Evolutionary conservation across 1,140 invertebrate species (phyloP), one percentile per base, ranked within the genome.

Genomic region (Calliphora vicina): DNA sequence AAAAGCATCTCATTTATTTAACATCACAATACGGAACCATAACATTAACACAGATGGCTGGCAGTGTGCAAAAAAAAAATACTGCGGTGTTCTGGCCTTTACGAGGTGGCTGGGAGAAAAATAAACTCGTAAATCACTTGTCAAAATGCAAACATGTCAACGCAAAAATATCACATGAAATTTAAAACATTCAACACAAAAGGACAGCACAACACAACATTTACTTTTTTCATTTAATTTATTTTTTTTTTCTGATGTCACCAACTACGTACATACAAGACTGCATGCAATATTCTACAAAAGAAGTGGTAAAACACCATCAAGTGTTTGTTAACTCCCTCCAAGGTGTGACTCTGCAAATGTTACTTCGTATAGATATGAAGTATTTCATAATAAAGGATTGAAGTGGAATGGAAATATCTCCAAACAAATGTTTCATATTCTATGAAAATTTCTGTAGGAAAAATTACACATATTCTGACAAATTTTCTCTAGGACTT

Each of bases 91-190:
- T 17, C 27, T 74, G 72, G 72, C 27, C 45, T 50, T 50, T 50
- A 50, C 3, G 4, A 15, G 45, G 12, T 12, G 12, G 45, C 13
- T 25, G 27, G 17, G 12, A 13, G n/a, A 12, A 43, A 23, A 76
- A 42, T 76, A 43, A 78, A 45, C 74, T 78, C 74, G 74, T 78
- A 78, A 78, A 78, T 78, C 74, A 78, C 74, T 78, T 78, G 74
- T 78, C 74, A 78, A 78, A 78, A 43, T 45, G 74, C 74, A 78
- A 78, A 78, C 74, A 78, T 78, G 74, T 78, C 74, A 78, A 78
- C 74, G 74, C 74, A 78, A 78, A 78, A 78, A 78, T 78, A 78
- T 43, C 74, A 78, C 35, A 67, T 25, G n/a, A 67, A 67, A 67
- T 67, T 67, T 67, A 67, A 67, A 67, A 67, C n/a, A 67, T 23